Evolutionary conservation across 2,888 invertebrate genomes (phyloP), one percentile per base, ranked within the genome.

Genomic region (Miltochrista miniata): DNA sequence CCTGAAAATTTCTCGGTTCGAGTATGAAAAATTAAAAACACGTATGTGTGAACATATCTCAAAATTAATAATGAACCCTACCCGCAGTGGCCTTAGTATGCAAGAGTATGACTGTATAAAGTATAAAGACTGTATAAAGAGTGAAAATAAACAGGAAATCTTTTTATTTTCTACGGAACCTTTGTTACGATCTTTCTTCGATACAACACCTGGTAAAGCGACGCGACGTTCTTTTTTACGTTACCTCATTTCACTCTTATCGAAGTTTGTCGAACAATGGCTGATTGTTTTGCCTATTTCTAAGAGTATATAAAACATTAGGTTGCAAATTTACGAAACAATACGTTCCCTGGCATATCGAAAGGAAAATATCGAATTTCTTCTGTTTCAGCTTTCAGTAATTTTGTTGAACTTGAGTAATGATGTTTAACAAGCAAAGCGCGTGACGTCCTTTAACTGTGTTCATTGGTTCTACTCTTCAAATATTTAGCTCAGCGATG

Each of bases 271-370:
- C 44, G 58, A 82, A 89, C 89, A 89, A 89, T 87, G 53, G 79
- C n/a, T 76, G 61, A 87, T 89, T 89, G 88, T 89, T 81, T 76
- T 61, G 60, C 54, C 46, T 51, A 72, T 67, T 68, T 57, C 48
- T 43, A 48, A 47, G 54, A 79, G 83, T 86, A 81, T 87, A 86
- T 86, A 87, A 85, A 88, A 86, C 86, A 74, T 68, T 60, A 29
- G 10, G 41, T 40, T 48, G 14, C 31, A 11, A 59, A 64, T 66
- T 65, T 57, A 42, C 42, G 67, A 72, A 74, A 78, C 72, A 78
- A 76, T 68, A 72, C 61, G 54, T 59, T 68, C 68, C 61, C 55
- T 58, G 56, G 56, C 51, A 51, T 59, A 45, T 18, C 12, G 56
- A 56, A 72, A 63, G 64, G 53, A 66, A 70, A 75, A 71, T 65